Conservation (phyloP, 2,113 vertebrate genomes). For the Amphilophus citrinellus region DNA sequence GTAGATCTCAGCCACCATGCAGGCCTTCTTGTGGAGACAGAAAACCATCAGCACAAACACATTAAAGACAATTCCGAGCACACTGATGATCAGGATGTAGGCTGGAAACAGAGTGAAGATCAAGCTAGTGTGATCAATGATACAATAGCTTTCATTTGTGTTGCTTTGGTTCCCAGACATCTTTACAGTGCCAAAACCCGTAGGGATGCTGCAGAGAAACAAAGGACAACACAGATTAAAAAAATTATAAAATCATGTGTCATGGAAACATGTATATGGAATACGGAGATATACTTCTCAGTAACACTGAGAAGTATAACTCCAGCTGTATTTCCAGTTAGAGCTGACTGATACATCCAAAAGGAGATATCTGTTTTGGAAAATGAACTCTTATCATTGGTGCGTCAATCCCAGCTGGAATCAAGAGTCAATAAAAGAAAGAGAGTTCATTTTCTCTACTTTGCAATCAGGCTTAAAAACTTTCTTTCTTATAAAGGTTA, state of each 20-base stretch:
- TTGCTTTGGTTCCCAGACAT: background rate
- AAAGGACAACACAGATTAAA: background rate
- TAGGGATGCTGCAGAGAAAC: conserved; percentile 1
- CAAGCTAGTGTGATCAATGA: conserved; percentile 39
- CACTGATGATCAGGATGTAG: conserved; percentile 84
- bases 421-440: background rate
- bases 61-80: conserved; percentile 10
- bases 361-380: background rate
- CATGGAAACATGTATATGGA: background rate
- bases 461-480: background rate
- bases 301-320: background rate
- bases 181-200: background rate
- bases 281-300: background rate
- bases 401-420: background rate
- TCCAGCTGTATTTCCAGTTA: background rate
- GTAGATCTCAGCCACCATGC: background rate
- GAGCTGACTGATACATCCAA: background rate
- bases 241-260: background rate
- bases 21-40: background rate
- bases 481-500: background rate
- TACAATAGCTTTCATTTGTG: conserved; percentile 37
- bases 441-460: background rate
- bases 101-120: conserved; percentile 73
- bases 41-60: background rate
- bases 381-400: background rate